A percentile compares a stretch with the other conserved stretches of the same genome.
Evolutionary conservation across 1,140 invertebrate species (phyloP).

Genomic region (Trichoplusia ni): DNA sequence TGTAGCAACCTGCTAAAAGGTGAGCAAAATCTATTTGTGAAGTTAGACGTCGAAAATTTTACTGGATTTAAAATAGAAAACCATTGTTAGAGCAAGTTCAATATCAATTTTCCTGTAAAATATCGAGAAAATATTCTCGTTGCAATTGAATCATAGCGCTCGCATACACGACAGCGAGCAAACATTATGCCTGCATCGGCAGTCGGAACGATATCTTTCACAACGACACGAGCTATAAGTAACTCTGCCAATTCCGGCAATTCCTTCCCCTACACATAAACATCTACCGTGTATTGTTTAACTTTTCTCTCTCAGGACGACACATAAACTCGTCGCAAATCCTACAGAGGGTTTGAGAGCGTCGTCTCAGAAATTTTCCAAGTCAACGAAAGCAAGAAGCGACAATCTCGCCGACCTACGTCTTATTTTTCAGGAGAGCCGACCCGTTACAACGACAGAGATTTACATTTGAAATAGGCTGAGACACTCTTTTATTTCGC

Average conservation of each 20-base stretch:
- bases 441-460: conserved; percentile 65
- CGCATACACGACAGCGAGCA: not conserved
- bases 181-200: not conserved
- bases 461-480: conserved; percentile 75
- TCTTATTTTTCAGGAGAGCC: conserved; percentile 66
- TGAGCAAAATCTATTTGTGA: too few relatives aligned
- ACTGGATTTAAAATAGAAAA: not conserved
- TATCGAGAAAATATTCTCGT: conserved; percentile 9
- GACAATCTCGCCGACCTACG: conserved; percentile 60
- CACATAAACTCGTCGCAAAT: conserved; percentile 63
- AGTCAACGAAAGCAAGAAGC: conserved; percentile 63
- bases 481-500: conserved; percentile 60
- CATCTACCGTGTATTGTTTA: conserved; percentile 51
- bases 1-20: too few relatives aligned
- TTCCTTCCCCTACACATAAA: conserved; percentile 21
- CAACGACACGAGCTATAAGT: conserved; percentile 13
- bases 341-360: conserved; percentile 51
- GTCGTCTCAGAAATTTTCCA: conserved; percentile 60
- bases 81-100: conserved; percentile 1
- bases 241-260: conserved; percentile 21
- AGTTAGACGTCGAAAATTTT: too few relatives aligned
- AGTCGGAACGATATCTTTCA: not conserved
- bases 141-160: conserved; percentile 26
- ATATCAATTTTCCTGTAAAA: conserved; percentile 19
- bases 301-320: conserved; percentile 48